Evolutionary conservation across 2,888 invertebrate genomes (phyloP).

Genomic region (Acleris literana): DNA sequence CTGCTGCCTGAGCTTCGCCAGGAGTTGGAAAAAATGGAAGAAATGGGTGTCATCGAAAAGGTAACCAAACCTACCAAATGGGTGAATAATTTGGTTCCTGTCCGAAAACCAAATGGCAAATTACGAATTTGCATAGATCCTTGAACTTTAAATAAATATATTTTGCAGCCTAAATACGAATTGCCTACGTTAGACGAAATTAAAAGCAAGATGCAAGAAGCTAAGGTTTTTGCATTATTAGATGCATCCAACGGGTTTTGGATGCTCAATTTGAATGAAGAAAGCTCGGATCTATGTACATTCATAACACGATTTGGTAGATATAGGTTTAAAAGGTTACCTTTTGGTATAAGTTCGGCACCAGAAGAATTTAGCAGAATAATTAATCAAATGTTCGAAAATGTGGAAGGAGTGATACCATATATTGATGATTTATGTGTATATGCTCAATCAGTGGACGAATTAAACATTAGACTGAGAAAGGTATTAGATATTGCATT

Average conservation of each 20-base stretch:
- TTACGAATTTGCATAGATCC: conserved; percentile 34
- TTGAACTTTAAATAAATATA: too few relatives aligned
- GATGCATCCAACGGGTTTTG: conserved; percentile 39
- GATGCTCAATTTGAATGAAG: conserved; percentile 28
- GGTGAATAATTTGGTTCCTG: conserved; percentile 23
- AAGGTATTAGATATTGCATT: conserved; percentile 8
- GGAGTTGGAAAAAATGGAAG: conserved; percentile 22
- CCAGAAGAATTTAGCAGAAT: conserved; percentile 33
- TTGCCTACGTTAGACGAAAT: too few relatives aligned
- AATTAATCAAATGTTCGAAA: conserved; percentile 31
- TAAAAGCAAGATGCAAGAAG: conserved; percentile 20
- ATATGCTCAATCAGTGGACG: conserved; percentile 5
- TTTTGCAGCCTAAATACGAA: too few relatives aligned
- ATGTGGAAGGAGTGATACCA: conserved; percentile 26
- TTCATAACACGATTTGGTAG: conserved; percentile 33
- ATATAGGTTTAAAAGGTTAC: conserved; percentile 32
- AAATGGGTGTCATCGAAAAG: conserved; percentile 15
- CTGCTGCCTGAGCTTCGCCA: conserved; percentile 18
- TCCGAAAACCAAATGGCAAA: conserved; percentile 22
- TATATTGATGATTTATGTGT: conserved; percentile 21
- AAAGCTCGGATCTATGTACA: conserved; percentile 16
- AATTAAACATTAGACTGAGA: conserved; percentile 16
- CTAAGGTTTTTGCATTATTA: conserved; percentile 24
- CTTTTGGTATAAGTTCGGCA: conserved; percentile 27
- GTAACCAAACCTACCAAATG: conserved; percentile 26